Evolutionary conservation across 2,113 vertebrate species (phyloP).

Genomic region (Tetraodon nigroviridis): DNA sequence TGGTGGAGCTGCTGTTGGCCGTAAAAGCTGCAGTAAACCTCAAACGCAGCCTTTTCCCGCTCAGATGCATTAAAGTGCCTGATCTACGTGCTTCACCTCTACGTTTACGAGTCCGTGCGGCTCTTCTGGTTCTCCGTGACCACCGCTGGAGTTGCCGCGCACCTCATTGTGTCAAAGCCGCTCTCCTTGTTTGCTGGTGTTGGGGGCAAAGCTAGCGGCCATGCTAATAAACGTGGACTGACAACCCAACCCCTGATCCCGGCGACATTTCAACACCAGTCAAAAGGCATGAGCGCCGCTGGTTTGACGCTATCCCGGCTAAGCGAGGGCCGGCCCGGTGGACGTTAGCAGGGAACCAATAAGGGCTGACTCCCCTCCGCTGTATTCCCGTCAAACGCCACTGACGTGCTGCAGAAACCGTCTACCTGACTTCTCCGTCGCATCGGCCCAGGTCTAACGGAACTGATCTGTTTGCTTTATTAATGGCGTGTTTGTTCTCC

Average conservation of each 20-base stretch:
- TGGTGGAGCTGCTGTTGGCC: no score
- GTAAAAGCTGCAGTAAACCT: no score
- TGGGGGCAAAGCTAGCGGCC: neutral
- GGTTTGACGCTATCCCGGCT: neutral
- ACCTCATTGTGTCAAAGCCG: conserved; percentile 13
- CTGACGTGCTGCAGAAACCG: no score
- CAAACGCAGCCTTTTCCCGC: no score
- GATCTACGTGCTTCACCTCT: no score
- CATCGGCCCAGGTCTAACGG: neutral
- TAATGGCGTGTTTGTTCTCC: no score
- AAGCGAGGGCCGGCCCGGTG: neutral
- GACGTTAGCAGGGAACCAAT: neutral
- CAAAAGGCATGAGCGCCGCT: neutral
- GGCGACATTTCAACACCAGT: neutral
- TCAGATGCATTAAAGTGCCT: no score
- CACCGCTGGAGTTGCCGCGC: conserved; percentile 14
- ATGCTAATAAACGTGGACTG: neutral
- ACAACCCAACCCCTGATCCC: neutral
- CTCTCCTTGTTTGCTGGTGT: conserved; percentile 19
- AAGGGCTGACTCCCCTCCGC: neutral
- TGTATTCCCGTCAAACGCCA: neutral
- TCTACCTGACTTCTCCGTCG: neutral
- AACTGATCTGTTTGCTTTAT: no score
- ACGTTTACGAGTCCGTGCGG: no score
- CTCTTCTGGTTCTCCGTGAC: neutral